Percentiles rank a stretch among this genome's conserved stretches.
Conservation (phyloP, 2,888 invertebrate genomes). For the Hydropsyche betteni region DNA sequence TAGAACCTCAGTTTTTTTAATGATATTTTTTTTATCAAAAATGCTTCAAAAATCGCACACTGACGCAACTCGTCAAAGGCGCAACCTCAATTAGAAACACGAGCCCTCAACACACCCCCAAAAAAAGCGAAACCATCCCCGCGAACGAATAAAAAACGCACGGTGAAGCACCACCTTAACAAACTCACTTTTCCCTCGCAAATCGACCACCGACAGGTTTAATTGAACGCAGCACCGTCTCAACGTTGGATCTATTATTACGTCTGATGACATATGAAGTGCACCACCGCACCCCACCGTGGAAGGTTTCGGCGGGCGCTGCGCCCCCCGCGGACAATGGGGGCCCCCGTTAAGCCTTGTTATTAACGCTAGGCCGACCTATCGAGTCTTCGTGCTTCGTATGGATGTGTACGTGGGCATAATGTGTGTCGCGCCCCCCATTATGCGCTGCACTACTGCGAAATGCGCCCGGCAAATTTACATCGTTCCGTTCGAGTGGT, state of each 20-base stretch:
- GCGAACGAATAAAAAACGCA: no score
- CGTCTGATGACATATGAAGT: slow-evolving; percentile 6
- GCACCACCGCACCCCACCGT: neutral
- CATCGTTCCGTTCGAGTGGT: slow-evolving; percentile 35
- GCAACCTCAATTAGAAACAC: no score
- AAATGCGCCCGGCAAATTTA: slow-evolving; percentile 39
- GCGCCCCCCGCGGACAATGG: slow-evolving; percentile 34
- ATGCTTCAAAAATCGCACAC: no score
- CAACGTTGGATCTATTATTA: neutral
- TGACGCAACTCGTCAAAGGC: no score
- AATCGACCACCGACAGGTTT: slow-evolving; percentile 14
- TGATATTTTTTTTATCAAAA: no score
- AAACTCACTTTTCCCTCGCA: no score
- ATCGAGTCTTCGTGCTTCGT: slow-evolving; percentile 21
- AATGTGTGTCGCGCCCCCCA: neutral
- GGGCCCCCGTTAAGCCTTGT: slow-evolving; percentile 35
- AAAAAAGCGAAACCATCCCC: no score
- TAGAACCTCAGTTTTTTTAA: no score
- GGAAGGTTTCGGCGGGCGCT: slow-evolving; percentile 8
- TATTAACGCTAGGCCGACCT: slow-evolving; percentile 41
- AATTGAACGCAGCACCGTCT: slow-evolving; percentile 21
- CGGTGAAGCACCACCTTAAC: no score
- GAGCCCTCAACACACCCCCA: no score
- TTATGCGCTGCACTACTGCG: slow-evolving; percentile 25
- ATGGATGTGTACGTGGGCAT: neutral